Percentiles rank a stretch among this genome's conserved stretches.
Conservation (phyloP, 2,113 vertebrate species). For the Nettapus auritus region DNA sequence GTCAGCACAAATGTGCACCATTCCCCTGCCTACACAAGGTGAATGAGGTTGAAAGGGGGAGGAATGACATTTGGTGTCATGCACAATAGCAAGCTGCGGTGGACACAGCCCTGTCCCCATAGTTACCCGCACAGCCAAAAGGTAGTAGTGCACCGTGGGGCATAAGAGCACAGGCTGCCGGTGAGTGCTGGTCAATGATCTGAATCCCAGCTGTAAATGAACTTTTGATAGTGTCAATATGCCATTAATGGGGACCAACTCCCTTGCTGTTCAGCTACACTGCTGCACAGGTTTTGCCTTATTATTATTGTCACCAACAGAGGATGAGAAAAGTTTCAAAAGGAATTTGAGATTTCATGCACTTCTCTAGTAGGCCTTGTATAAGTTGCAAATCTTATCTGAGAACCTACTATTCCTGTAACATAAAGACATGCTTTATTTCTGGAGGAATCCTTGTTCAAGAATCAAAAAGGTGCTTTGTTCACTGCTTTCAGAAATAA, state of each 20-base stretch:
- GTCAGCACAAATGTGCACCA: not conserved
- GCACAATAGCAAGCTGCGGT: not conserved
- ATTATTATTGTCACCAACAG: not conserved
- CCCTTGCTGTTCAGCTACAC: not conserved
- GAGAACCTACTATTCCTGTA: not conserved
- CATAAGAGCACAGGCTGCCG: not conserved
- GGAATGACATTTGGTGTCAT: not conserved
- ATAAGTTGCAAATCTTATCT: not conserved
- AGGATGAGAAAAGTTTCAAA: not conserved
- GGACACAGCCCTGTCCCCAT: not conserved
- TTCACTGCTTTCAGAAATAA: not conserved
- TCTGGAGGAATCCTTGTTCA: not conserved
- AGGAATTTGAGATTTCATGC: not conserved
- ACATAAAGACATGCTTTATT: not conserved
- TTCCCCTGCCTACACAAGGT: not conserved
- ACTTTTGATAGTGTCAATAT: not conserved
- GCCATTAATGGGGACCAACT: not conserved
- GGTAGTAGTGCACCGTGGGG: not conserved
- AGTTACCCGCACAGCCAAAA: not conserved
- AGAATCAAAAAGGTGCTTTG: not conserved
- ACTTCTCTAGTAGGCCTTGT: not conserved
- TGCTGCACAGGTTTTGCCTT: not conserved
- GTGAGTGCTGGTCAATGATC: not conserved
- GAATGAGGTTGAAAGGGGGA: not conserved
- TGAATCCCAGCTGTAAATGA: not conserved